Evolutionary conservation across 2,888 invertebrate species (phyloP), one percentile per base, ranked within the genome.

Genomic region (Hyposoter dolosus): DNA sequence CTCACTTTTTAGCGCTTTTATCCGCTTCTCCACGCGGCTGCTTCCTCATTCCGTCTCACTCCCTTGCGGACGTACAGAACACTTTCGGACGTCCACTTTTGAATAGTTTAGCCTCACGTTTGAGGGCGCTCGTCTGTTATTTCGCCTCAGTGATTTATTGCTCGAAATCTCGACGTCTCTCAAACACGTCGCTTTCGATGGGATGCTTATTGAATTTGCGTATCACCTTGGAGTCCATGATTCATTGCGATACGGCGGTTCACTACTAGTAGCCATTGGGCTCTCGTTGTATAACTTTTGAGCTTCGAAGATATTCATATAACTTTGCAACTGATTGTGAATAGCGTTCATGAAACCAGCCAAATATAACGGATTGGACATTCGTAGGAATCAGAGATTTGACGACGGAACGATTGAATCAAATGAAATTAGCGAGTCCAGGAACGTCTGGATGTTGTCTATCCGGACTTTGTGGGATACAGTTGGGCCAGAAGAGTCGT

Each of bases 31-130:
- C 35, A 43, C 53, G 28, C 47, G 28, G 40, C 15, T 53, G 68
- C 56, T 66, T 56, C 28, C 76, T 77, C 80, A 35, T 50, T 81
- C 69, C 32, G 5, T 66, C 43, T 45, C 43, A n/a, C 23, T 43
- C 35, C 23, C 65, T 80, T 76, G 65, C 71, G 63, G 76, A 74
- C 56, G 68, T 78, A 43, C 76, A 77, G 77, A 85, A 85, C 76
- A 77, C 83, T 76, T 84, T 78, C 75, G 74, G 76, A 53, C 84
- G 82, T 81, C 83, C 86, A 86, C 83, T 88, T 89, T 89, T 88
- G 87, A 89, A 89, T 88, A 89, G 88, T 88, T 89, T 82, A 89
- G 84, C 88, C 85, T 85, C 83, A 82, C 86, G 88, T 89, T 89
- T 84, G 84, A 53, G 82, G 63, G 66, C 66, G 23, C 60, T 79